Evolutionary conservation across 2,797 vertebrate species (phyloP), one percentile per base, ranked within the genome.

Genomic region (Semaprochilodus insignis): DNA sequence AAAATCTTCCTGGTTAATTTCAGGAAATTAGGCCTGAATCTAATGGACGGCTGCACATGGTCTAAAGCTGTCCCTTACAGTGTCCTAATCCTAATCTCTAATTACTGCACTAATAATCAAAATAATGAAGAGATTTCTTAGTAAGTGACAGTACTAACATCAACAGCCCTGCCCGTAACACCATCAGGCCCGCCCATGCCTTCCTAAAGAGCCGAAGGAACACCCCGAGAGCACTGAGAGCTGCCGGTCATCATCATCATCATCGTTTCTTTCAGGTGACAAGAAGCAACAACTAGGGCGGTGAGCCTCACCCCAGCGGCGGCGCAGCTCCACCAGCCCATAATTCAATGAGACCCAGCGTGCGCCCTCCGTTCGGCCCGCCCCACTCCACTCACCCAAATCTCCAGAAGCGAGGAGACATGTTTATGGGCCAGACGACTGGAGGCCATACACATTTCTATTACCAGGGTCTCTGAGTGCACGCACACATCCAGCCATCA

Each of bases 401-500:
- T 76, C 81, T 81, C 63, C 55, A 78, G 62, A 55, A 74, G 75
- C 66, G n/a, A 74, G 71, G 71, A 77, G 78, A 75, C 83, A 78
- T 34, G 69, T 71, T 62, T 75, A 81, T 70, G 14, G 55, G 40
- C 55, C 70, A 77, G 55, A 78, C n/a, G 34, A 80, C 73, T 66
- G 69, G 52, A 69, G 74, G 73, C 34, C 78, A 78, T 73, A 59
- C 82, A 86, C 25, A 77, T 85, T 86, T 81, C 34, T 59, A 82
- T 78, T 63, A 76, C 74, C 79, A 55, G 78, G 44, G 48, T 86
- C 44, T 70, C 36, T 75, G 55, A 51, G 67, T 72, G 62, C 25
- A 74, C 63, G 1, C 55, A 60, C 36, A 21, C 40, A 36, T 44
- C 36, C 44, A 27, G 19, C 52, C 54, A 40, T 73, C 63, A 52